Evolutionary conservation across 2,113 vertebrate species (phyloP).

Genomic region (Choloepus hoffmanni): DNA sequence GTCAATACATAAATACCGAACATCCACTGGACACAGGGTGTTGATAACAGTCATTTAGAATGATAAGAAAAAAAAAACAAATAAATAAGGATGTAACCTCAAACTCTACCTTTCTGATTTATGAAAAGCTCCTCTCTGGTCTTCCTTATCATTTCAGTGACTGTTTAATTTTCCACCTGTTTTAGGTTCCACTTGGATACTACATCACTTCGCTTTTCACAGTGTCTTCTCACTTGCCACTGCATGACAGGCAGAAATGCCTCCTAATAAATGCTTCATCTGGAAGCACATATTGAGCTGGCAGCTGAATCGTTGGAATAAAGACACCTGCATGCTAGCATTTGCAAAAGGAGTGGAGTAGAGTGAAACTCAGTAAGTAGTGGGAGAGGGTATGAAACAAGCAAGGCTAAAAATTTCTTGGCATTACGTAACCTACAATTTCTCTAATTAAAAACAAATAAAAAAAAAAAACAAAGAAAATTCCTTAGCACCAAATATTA

Average conservation of each 20-base stretch:
- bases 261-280: background rate
- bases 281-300: background rate
- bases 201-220: background rate
- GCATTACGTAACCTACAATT: too few species aligned
- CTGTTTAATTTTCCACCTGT: background rate
- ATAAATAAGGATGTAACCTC: background rate
- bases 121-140: background rate
- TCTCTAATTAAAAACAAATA: too few species aligned
- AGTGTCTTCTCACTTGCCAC: background rate
- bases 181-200: background rate
- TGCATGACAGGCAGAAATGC: background rate
- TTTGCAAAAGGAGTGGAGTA: background rate
- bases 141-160: background rate
- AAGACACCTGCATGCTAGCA: background rate
- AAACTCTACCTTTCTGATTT: background rate
- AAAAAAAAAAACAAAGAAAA: background rate
- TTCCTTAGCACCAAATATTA: background rate
- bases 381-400: background rate
- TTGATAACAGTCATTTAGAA: background rate
- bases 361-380: background rate
- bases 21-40: rapidly evolving
- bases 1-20: background rate
- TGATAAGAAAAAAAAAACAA: background rate
- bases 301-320: constrained; percentile 17
- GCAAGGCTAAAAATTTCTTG: background rate